phyloP scores from a whole-genome alignment of 2,113 vertebrate species.

The Erythrocebus patas region DNA sequence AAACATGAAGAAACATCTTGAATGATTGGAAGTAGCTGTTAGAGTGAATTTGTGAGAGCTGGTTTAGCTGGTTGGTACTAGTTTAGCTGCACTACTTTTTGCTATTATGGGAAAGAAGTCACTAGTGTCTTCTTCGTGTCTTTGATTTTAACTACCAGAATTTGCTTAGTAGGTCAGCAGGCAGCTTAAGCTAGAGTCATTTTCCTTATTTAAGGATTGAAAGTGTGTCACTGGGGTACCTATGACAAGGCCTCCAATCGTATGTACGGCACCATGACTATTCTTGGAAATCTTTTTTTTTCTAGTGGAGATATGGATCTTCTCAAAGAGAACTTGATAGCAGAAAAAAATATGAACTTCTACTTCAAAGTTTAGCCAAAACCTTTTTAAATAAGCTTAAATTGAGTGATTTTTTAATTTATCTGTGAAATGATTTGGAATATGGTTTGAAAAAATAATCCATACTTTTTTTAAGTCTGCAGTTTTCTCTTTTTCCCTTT shows the following conservation, averaged over 20 bases:
- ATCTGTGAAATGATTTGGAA: slow-evolving; percentile 46
- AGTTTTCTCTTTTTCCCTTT: slow-evolving; percentile 63
- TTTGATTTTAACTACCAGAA: slow-evolving; percentile 5
- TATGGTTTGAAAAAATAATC: slow-evolving; percentile 47
- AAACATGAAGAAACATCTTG: background rate
- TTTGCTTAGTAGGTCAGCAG: slow-evolving; percentile 65
- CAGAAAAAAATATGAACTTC: slow-evolving; percentile 4
- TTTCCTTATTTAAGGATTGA: slow-evolving; percentile 56
- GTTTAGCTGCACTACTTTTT: background rate
- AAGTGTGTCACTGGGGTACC: slow-evolving; percentile 11
- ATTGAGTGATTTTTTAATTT: slow-evolving; percentile 66
- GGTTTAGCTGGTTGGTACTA: background rate
- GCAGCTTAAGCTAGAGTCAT: slow-evolving; percentile 59
- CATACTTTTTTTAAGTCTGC: slow-evolving; percentile 57
- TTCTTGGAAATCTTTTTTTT: slow-evolving; percentile 57
- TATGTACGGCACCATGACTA: slow-evolving; percentile 62
- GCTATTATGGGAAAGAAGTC: background rate
- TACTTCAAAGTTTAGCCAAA: slow-evolving; percentile 69
- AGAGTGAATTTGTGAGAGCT: background rate
- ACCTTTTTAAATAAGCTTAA: slow-evolving; percentile 40
- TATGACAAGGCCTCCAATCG: background rate
- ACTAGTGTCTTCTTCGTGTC: background rate
- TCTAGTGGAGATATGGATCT: slow-evolving; percentile 37
- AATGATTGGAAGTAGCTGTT: background rate
- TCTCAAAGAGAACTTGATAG: slow-evolving; percentile 51